These are phyloP conservation scores for Pteropus rufus DNA, from an alignment of 2,797 vertebrate species.

Conservation along the genomic window DNA sequence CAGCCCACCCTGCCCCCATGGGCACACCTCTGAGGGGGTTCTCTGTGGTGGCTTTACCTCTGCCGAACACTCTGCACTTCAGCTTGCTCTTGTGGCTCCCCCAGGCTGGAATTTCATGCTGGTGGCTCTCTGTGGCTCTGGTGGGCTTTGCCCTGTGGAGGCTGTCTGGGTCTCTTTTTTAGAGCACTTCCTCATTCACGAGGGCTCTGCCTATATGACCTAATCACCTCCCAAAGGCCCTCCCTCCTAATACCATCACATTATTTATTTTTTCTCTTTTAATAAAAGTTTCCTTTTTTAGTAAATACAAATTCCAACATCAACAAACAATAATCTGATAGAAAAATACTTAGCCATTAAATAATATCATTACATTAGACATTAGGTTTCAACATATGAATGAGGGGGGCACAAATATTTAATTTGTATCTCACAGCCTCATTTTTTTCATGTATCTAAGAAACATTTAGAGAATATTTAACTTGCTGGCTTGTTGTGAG, in stretches of 20 bases:
- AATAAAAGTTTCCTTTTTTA: too few relatives aligned
- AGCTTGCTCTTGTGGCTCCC: background rate
- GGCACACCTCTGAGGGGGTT: background rate
- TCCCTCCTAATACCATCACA: background rate
- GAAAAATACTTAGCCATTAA: too few relatives aligned
- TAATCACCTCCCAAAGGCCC: background rate
- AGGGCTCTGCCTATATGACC: background rate
- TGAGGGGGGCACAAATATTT: background rate
- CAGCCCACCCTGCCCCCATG: background rate
- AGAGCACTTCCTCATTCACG: background rate
- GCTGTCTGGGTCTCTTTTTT: background rate
- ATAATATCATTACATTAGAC: background rate
- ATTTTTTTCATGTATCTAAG: background rate
- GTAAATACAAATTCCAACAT: too few relatives aligned
- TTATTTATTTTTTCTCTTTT: too few relatives aligned
- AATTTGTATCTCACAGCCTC: background rate
- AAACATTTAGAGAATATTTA: background rate
- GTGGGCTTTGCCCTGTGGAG: background rate
- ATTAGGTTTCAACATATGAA: background rate
- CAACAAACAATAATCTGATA: too few relatives aligned
- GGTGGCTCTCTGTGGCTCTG: background rate
- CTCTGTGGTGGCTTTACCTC: background rate
- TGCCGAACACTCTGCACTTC: background rate
- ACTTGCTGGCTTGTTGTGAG: background rate
- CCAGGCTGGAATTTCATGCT: background rate